Percentiles rank a stretch among this genome's conserved stretches.
phyloP scores from a whole-genome alignment of 92 coral and sea anemone genomes.

The Phenganax stokvisi region DNA sequence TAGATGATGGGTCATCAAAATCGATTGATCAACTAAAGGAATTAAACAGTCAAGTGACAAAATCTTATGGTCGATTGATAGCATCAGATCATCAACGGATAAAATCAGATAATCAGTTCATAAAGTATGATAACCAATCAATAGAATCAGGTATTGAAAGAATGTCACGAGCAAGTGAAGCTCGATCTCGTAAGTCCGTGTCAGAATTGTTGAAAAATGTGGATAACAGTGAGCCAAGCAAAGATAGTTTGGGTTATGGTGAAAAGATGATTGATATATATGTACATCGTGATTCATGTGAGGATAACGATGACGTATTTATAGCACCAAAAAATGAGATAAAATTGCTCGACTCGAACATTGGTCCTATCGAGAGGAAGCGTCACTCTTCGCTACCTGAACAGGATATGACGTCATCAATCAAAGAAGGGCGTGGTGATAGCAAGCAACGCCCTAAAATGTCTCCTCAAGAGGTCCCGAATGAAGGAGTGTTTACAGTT shows the following conservation, averaged over 20 bases:
- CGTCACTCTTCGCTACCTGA: slow-evolving; percentile 36
- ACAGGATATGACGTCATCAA: background rate
- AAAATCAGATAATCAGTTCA: too few species aligned
- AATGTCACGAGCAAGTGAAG: background rate
- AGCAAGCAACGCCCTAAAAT: background rate
- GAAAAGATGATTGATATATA: background rate
- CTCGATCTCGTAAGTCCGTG: background rate
- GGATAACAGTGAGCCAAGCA: background rate
- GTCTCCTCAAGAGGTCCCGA: slow-evolving; percentile 49
- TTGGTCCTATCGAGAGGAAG: slow-evolving; percentile 6
- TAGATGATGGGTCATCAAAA: too few species aligned
- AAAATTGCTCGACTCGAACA: background rate
- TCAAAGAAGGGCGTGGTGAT: background rate
- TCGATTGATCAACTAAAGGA: too few species aligned
- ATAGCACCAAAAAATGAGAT: background rate
- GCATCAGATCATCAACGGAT: too few species aligned
- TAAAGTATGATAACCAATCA: too few species aligned
- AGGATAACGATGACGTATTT: slow-evolving; percentile 9
- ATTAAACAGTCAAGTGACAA: too few species aligned
- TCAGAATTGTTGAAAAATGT: too few species aligned
- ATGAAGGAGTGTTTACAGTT: slow-evolving; percentile 77
- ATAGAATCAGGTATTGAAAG: background rate
- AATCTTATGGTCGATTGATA: too few species aligned
- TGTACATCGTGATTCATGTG: background rate
- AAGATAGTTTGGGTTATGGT: background rate